Percentiles rank a stretch among this genome's conserved stretches.
Conservation (phyloP, 1,140 invertebrate genomes). For the Trachymyrmex septentrionalis region DNA sequence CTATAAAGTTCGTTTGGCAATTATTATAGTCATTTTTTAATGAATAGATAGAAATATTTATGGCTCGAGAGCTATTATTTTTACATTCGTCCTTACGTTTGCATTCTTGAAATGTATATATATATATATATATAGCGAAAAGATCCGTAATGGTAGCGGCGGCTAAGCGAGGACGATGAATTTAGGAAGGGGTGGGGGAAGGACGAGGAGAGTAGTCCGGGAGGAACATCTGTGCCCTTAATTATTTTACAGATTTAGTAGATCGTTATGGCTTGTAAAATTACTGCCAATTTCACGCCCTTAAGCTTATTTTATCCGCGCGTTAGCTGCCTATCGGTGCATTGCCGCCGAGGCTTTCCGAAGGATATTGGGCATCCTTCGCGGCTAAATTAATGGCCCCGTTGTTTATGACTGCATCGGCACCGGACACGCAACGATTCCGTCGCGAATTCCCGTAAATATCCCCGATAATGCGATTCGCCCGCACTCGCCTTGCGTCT, state of each 20-base stretch:
- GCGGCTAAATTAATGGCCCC: slow-evolving; percentile 84
- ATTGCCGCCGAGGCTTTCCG: slow-evolving; percentile 74
- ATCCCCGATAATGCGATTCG: slow-evolving; percentile 74
- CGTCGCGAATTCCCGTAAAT: slow-evolving; percentile 83
- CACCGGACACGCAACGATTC: slow-evolving; percentile 84
- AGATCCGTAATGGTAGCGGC: not conserved
- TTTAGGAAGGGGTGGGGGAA: slow-evolving; percentile 20
- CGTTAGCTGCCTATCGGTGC: slow-evolving; percentile 79
- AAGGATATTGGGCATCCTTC: slow-evolving; percentile 85
- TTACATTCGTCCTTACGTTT: not conserved
- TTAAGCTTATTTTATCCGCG: slow-evolving; percentile 85
- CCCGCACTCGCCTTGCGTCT: not conserved
- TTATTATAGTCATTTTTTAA: not conserved
- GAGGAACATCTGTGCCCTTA: slow-evolving; percentile 86
- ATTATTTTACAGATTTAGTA: slow-evolving; percentile 87
- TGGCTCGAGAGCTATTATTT: not conserved
- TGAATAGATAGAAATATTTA: not conserved
- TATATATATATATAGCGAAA: not conserved
- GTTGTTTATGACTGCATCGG: slow-evolving; percentile 84
- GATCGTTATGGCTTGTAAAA: slow-evolving; percentile 87
- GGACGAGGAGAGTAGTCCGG: slow-evolving; percentile 37
- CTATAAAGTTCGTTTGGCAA: not conserved
- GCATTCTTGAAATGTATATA: not conserved
- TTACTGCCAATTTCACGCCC: slow-evolving; percentile 87
- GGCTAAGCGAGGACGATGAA: slow-evolving; percentile 17